Percentiles rank a stretch among this genome's conserved stretches.
Conservation (phyloP, 64 coral and sea anemone species). For the Stylophora pistillata region DNA sequence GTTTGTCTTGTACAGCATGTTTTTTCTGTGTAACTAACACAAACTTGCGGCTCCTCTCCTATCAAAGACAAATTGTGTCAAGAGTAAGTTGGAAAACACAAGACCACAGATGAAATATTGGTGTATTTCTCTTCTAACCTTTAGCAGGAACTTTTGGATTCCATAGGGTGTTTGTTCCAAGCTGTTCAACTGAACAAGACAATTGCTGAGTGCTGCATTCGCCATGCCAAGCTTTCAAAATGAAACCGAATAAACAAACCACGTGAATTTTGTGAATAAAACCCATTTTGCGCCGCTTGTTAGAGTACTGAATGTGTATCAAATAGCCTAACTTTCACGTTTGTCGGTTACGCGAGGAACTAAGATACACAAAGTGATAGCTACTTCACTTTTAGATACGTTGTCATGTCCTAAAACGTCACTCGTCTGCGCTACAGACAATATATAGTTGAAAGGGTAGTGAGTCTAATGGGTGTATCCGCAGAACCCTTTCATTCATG, state of each 20-base stretch:
- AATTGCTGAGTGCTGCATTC: slow-evolving; percentile 32
- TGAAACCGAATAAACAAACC: slow-evolving; percentile 44
- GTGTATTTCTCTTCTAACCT: slow-evolving; percentile 35
- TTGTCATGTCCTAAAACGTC: slow-evolving; percentile 22
- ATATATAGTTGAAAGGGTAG: slow-evolving; percentile 45
- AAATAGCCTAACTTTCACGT: slow-evolving; percentile 1
- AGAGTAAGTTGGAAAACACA: not conserved
- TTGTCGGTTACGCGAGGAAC: not conserved
- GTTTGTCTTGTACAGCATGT: slow-evolving; percentile 71
- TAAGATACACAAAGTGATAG: not conserved
- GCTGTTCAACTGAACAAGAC: slow-evolving; percentile 56
- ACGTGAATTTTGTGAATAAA: slow-evolving; percentile 24
- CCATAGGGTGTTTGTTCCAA: slow-evolving; percentile 39
- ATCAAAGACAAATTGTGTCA: slow-evolving; percentile 17
- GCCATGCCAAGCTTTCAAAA: slow-evolving; percentile 42
- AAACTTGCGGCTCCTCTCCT: slow-evolving; percentile 76
- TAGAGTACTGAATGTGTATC: not conserved
- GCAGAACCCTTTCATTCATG: slow-evolving; percentile 65
- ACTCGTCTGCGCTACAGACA: slow-evolving; percentile 30
- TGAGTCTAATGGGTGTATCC: slow-evolving; percentile 8
- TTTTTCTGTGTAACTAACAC: slow-evolving; percentile 19
- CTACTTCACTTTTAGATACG: slow-evolving; percentile 30
- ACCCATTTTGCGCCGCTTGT: slow-evolving; percentile 7
- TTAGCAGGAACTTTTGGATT: slow-evolving; percentile 20
- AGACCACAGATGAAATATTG: not conserved